Conservation (phyloP, 1,140 invertebrate genomes). For the Papilio helenus region DNA sequence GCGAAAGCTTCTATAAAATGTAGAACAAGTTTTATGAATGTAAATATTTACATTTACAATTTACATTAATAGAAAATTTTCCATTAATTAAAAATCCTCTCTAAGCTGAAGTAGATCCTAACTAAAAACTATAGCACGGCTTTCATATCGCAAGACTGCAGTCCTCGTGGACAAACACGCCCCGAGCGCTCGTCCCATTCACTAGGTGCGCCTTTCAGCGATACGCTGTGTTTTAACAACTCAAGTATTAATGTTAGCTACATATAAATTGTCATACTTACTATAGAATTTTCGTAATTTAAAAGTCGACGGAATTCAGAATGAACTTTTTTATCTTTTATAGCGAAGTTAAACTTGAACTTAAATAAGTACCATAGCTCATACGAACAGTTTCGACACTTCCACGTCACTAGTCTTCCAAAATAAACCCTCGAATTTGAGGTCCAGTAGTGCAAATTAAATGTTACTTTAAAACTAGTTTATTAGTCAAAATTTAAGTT, state of each 20-base stretch:
- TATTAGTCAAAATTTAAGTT: constrained; percentile 5
- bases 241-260: constrained; percentile 6
- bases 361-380: background rate
- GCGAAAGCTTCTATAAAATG: background rate
- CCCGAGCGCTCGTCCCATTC: constrained; percentile 32
- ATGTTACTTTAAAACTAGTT: constrained; percentile 6
- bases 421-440: background rate
- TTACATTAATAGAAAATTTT: background rate
- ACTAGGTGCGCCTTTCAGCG: background rate
- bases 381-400: too few species aligned
- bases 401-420: too few species aligned
- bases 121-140: background rate
- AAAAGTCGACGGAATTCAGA: background rate
- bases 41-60: background rate
- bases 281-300: background rate
- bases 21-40: background rate
- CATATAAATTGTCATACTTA: constrained; percentile 5
- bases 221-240: constrained; percentile 28
- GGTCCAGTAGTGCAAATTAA: background rate
- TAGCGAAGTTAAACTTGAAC: background rate
- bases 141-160: constrained; percentile 36
- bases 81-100: constrained; percentile 19
- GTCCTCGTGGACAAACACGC: constrained; percentile 30
- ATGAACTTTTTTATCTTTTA: background rate
- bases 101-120: constrained; percentile 5